Evolutionary conservation across 2,888 invertebrate genomes (phyloP).

Genomic region (Cosmia trapezina): DNA sequence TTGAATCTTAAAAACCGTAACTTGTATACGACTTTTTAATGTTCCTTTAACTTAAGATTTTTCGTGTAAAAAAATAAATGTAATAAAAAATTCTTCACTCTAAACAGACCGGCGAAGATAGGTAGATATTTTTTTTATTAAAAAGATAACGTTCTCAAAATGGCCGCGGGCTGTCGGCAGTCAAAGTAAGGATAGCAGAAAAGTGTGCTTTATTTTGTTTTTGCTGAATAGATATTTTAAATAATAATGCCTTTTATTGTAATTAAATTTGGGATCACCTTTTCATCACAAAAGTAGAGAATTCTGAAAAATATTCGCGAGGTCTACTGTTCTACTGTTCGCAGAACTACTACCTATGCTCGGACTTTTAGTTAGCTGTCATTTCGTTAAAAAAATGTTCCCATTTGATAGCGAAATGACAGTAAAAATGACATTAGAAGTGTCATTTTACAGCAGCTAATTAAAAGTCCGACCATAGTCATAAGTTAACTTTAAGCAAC

Average conservation of each 20-base stretch:
- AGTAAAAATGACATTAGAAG: too few species aligned
- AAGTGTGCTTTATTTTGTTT: constrained; percentile 11
- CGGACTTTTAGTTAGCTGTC: too few species aligned
- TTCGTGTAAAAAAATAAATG: constrained; percentile 58
- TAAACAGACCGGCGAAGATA: constrained; percentile 68
- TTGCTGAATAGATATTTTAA: background rate
- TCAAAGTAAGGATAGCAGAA: constrained; percentile 72
- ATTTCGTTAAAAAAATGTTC: too few species aligned
- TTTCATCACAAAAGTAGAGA: too few species aligned
- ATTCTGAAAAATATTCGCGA: too few species aligned
- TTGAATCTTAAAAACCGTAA: constrained; percentile 1
- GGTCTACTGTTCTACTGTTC: too few species aligned
- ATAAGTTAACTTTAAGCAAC: too few species aligned
- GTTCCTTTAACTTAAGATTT: constrained; percentile 46
- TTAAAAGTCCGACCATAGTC: too few species aligned
- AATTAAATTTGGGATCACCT: too few species aligned
- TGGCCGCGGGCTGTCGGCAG: constrained; percentile 76
- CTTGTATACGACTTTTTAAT: constrained; percentile 29
- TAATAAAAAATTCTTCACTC: constrained; percentile 62
- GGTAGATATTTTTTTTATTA: constrained; percentile 65
- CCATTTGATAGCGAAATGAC: too few species aligned
- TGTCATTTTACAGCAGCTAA: too few species aligned
- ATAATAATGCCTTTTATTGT: background rate
- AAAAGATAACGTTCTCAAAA: constrained; percentile 76
- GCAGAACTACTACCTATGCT: too few species aligned